These are phyloP conservation scores for Sandelia bainsii DNA, from an alignment of 2,797 vertebrate genomes.

Conservation along the genomic window DNA sequence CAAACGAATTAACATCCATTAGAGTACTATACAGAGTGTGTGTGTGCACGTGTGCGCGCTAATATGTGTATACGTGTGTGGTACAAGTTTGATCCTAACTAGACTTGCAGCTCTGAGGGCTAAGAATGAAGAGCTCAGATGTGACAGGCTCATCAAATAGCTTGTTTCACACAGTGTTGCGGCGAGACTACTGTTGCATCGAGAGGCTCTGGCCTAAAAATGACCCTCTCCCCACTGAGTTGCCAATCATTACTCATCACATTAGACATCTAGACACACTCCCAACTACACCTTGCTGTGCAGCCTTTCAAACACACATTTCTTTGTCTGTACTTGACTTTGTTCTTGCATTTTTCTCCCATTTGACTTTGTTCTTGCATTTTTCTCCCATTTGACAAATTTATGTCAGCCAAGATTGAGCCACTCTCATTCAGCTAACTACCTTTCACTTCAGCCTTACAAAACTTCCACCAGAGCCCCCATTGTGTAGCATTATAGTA, in stretches of 20 bases:
- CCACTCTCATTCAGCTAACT: conserved; percentile 4
- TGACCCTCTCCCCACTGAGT: conserved; percentile 51
- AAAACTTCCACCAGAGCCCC: conserved; percentile 10
- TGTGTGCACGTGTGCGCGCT: conserved; percentile 8
- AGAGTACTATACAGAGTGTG: conserved; percentile 26
- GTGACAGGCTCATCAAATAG: conserved; percentile 59
- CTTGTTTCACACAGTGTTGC: conserved; percentile 5
- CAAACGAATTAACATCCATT: conserved; percentile 63
- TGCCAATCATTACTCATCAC: conserved; percentile 59
- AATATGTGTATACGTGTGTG: conserved; percentile 25
- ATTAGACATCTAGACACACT: conserved; percentile 27
- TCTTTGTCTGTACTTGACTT: conserved; percentile 20
- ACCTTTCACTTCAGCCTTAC: conserved; percentile 13
- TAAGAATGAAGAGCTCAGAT: conserved; percentile 29
- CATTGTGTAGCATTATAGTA: conserved; percentile 17
- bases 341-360: not conserved
- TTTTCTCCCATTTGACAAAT: conserved; percentile 12
- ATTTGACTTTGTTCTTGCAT: not conserved
- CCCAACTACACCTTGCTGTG: conserved; percentile 4
- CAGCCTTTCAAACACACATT: conserved; percentile 6
- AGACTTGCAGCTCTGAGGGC: conserved; percentile 30
- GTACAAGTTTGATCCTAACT: conserved; percentile 43
- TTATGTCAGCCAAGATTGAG: not conserved
- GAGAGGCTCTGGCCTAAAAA: conserved; percentile 47
- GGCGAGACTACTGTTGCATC: conserved; percentile 32